A percentile compares a stretch with the other conserved stretches of the same genome.
Conservation (phyloP, 2,113 vertebrate genomes). For the Oceanodroma tethys region DNA sequence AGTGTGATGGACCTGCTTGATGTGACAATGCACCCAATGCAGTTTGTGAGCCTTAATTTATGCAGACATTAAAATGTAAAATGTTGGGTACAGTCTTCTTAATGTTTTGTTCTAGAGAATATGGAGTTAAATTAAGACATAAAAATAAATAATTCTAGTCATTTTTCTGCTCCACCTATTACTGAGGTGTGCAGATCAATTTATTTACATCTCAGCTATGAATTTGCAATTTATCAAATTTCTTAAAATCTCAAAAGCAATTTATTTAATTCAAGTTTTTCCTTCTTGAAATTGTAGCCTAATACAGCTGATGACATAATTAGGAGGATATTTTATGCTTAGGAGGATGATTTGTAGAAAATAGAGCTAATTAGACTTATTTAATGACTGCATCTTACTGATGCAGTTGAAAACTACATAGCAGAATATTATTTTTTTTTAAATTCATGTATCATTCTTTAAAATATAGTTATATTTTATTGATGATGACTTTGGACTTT, state of each 20-base stretch:
- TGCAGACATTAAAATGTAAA: not conserved
- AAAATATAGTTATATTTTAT: not conserved
- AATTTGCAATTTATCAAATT: not conserved
- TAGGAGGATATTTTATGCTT: not conserved
- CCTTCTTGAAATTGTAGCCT: not conserved
- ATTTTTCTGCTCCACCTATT: not conserved
- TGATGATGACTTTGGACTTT: not conserved
- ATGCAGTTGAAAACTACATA: not conserved
- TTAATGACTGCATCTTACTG: not conserved
- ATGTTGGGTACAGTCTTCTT: not conserved
- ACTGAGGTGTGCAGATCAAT: not conserved
- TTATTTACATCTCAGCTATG: not conserved
- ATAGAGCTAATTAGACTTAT: not conserved
- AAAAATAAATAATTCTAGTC: not conserved
- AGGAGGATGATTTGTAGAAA: not conserved
- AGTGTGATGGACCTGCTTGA: not conserved
- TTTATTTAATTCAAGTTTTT: not conserved
- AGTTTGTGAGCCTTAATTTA: not conserved
- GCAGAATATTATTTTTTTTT: not conserved
- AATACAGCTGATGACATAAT: not conserved
- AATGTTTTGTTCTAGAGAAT: not conserved
- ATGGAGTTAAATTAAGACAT: not conserved
- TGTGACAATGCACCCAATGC: not conserved
- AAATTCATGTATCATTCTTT: not conserved
- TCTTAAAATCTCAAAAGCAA: not conserved